These are phyloP conservation scores for Athrips mouffetella DNA, from an alignment of 2,888 invertebrate species.

Conservation along the genomic window DNA sequence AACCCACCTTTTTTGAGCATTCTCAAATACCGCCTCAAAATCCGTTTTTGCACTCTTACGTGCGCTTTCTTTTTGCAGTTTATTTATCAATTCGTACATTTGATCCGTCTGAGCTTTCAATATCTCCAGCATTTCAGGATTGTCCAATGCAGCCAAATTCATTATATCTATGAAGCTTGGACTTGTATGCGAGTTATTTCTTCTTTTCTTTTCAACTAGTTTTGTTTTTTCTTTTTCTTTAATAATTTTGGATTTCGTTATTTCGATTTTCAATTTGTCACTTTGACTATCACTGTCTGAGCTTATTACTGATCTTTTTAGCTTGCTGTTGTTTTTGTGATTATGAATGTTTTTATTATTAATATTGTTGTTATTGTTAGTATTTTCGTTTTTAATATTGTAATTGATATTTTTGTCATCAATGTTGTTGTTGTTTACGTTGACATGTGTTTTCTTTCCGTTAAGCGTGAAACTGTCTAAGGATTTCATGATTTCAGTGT, in stretches of 20 bases:
- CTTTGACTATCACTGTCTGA: neutral
- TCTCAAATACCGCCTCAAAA: slow-evolving; percentile 27
- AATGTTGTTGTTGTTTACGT: neutral
- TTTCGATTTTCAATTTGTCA: neutral
- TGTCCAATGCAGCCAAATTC: neutral
- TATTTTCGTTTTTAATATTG: too few relatives aligned
- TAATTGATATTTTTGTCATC: neutral
- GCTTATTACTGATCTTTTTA: neutral
- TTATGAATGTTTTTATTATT: neutral
- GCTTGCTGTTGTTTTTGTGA: too few relatives aligned
- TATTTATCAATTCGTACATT: slow-evolving; percentile 25
- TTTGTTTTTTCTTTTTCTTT: neutral
- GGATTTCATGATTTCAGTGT: slow-evolving; percentile 25
- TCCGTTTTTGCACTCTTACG: slow-evolving; percentile 18
- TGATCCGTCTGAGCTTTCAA: slow-evolving; percentile 31
- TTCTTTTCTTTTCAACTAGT: neutral
- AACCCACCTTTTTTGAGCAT: slow-evolving; percentile 14
- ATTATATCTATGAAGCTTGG: neutral
- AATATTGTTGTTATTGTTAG: neutral
- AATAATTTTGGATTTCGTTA: neutral
- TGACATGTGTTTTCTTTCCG: slow-evolving; percentile 25
- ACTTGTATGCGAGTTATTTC: neutral
- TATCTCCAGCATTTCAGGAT: slow-evolving; percentile 10
- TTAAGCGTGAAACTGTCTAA: slow-evolving; percentile 35
- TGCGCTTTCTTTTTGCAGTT: neutral